Evolutionary conservation across 37 sponge, comb jelly and placozoan genomes (phyloP), one percentile per base, ranked within the genome.

Genomic region (Haliclona indistincta): DNA sequence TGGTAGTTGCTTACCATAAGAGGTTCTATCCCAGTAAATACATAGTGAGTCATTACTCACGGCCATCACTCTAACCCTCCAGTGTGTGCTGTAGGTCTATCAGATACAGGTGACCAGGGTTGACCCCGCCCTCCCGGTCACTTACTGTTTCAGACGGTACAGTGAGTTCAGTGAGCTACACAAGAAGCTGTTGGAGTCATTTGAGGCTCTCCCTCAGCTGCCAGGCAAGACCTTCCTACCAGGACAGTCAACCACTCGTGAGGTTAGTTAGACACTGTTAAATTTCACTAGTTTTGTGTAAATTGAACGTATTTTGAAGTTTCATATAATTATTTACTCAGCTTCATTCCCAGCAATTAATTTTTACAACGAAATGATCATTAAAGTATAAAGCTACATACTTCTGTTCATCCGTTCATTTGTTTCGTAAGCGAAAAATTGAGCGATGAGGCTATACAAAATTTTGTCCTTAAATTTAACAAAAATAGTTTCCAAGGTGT

Each of bases 161-260:
- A 45, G 92, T 40, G 96, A 95, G 54, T 95, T 95, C 65, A 19
- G 88, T 62, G 96, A 95, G 77, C 43, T 95, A 26, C 86, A 95
- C 52, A 67, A 23, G 30, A 87, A 88, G 64, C 54, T 95, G 36
- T 19, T 60, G 34, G 89, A 84, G 66, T 54, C 39, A 34, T 87
- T 84, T 56, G 89, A 82, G 0, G 17, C 29, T 11, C 65, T 95
- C 0, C 96, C 96, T 15, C 38, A 47, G 2, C 77, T 95, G 1
- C 96, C 92, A 0, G 79, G 81, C 19, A 95, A 95, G 56, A 70
- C 84, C 39, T 85, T 38, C 40, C 75, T 52, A 20, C 68, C 38
- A 19, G 84, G 75, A 65, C 67, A 65, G 19, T 45, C 52, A 49
- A 53, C 33, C 68, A 67, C 26, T 54, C 65, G 56, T 54, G 65